Conservation (phyloP, 2,797 vertebrate species). For the Arrhamphus sclerolepis region DNA sequence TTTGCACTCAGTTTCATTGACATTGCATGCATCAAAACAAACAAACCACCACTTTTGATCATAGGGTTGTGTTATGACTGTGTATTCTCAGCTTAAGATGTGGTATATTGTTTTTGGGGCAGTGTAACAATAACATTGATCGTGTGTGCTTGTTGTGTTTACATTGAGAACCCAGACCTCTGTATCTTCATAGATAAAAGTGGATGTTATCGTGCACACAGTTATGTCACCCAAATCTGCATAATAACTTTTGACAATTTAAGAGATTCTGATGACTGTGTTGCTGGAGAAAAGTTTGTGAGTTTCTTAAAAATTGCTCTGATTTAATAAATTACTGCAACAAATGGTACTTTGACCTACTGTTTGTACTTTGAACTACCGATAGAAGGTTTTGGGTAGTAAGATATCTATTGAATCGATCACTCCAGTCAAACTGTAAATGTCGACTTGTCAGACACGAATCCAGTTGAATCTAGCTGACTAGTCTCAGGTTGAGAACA, state of each 20-base stretch:
- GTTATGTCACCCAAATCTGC: constrained; percentile 28
- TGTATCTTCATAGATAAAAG: constrained; percentile 39
- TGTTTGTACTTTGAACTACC: constrained; percentile 37
- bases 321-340: constrained; percentile 57
- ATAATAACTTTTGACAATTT: constrained; percentile 16
- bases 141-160: constrained; percentile 37
- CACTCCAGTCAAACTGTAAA: not conserved
- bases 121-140: constrained; percentile 21
- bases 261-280: constrained; percentile 32
- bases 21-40: constrained; percentile 31
- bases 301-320: constrained; percentile 29
- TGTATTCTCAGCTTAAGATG: constrained; percentile 18
- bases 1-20: constrained; percentile 19
- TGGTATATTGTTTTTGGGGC: constrained; percentile 14
- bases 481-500: no score
- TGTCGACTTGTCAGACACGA: not conserved
- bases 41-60: constrained; percentile 2
- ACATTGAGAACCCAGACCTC: constrained; percentile 33
- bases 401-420: not conserved
- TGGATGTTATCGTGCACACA: constrained; percentile 32
- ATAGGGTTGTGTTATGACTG: constrained; percentile 6
- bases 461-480: no score
- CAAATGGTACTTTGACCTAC: not conserved
- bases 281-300: constrained; percentile 18
- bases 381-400: not conserved